phyloP scores from a whole-genome alignment of 2,113 vertebrate genomes.

The Eudyptes chrysolophus region DNA sequence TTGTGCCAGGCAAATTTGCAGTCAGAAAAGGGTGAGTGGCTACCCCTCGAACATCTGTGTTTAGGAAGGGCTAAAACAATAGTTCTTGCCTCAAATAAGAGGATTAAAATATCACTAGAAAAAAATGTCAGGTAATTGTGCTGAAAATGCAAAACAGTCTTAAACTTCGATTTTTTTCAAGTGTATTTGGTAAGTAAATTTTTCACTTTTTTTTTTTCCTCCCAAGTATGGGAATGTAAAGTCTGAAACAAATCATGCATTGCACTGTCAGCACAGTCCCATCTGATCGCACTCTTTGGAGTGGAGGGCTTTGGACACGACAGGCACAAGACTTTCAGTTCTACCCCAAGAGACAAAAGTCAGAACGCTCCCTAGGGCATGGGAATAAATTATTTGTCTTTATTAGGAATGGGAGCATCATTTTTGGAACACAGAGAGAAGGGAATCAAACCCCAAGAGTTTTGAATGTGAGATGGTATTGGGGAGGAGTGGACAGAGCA shows the following conservation, averaged over 20 bases:
- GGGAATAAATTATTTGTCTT: not conserved
- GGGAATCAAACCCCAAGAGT: not conserved
- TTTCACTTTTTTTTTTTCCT: not conserved
- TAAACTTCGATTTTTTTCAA: not conserved
- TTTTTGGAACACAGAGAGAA: not conserved
- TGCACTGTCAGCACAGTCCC: not conserved
- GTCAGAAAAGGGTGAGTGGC: not conserved
- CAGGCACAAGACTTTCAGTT: not conserved
- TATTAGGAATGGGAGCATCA: not conserved
- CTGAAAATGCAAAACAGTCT: not conserved
- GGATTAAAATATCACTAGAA: not conserved
- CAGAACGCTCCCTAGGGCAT: not conserved
- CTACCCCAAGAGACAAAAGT: not conserved
- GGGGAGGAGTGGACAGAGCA: not conserved
- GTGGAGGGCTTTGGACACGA: not conserved
- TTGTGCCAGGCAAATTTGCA: not conserved
- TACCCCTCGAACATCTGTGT: not conserved
- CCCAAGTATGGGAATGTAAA: not conserved
- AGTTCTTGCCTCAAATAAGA: not conserved
- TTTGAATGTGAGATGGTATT: not conserved
- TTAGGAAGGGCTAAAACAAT: not conserved
- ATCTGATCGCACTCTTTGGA: not conserved
- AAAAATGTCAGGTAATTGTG: not conserved
- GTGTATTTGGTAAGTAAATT: not conserved
- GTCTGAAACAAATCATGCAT: not conserved